phyloP scores from a whole-genome alignment of 2,113 vertebrate genomes.

The Bujurquina vittata region DNA sequence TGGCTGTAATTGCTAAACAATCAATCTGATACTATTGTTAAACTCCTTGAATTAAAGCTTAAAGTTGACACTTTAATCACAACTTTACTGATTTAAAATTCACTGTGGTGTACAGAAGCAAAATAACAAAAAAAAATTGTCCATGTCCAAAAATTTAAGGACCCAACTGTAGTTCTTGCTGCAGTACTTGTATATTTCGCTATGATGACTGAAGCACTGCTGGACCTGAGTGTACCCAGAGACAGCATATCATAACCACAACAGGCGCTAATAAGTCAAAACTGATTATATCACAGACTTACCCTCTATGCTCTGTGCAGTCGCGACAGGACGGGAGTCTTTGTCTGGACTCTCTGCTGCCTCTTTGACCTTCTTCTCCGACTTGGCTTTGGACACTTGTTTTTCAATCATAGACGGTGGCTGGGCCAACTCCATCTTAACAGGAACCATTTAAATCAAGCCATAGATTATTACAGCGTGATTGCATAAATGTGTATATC shows the following conservation, averaged over 20 bases:
- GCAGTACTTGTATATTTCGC: too few species aligned
- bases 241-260: neutral
- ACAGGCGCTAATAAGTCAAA: accelerated
- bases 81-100: neutral
- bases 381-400: slow-evolving; percentile 79
- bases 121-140: too few species aligned
- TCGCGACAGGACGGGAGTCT: slow-evolving; percentile 8
- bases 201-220: too few species aligned
- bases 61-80: neutral
- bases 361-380: slow-evolving; percentile 66
- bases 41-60: neutral
- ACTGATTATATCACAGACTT: slow-evolving; percentile 2
- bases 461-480: neutral
- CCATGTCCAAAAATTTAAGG: too few species aligned
- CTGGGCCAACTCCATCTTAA: slow-evolving; percentile 80
- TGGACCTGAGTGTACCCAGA: neutral
- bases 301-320: slow-evolving; percentile 81
- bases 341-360: slow-evolving; percentile 45
- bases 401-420: slow-evolving; percentile 86
- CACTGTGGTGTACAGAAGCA: neutral
- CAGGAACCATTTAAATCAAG: neutral
- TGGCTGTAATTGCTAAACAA: neutral
- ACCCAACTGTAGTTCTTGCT: too few species aligned
- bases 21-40: accelerated
- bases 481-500: neutral